phyloP scores from a whole-genome alignment of 2,888 invertebrate genomes.

The Cheilosia vernalis region DNA sequence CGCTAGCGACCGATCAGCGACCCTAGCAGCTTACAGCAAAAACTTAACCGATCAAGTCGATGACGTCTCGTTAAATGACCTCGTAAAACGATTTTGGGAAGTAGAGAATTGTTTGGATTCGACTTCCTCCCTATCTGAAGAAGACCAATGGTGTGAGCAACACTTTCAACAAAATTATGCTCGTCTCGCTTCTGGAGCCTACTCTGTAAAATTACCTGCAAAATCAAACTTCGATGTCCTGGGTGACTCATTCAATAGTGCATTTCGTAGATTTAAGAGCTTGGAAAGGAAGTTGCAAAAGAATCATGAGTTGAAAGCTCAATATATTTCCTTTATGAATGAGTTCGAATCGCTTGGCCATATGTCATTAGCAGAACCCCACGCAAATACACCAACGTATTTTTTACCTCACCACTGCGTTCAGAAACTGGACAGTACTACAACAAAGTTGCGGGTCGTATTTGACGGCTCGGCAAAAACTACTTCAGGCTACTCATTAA shows the following conservation, averaged over 20 bases:
- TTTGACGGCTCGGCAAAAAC: too few relatives aligned
- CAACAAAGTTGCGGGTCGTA: constrained; percentile 26
- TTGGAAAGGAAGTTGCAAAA: constrained; percentile 57
- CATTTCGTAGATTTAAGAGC: constrained; percentile 56
- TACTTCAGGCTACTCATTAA: constrained; percentile 29
- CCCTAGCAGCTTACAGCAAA: constrained; percentile 30
- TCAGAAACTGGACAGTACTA: constrained; percentile 38
- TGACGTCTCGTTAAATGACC: constrained; percentile 10
- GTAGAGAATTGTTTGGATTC: constrained; percentile 42
- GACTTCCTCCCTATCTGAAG: neutral
- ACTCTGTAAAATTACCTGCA: constrained; percentile 53
- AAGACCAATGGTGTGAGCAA: constrained; percentile 65
- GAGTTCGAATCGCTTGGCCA: constrained; percentile 38
- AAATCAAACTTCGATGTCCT: constrained; percentile 20
- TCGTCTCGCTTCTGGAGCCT: constrained; percentile 50
- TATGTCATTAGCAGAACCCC: constrained; percentile 51
- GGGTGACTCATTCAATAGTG: constrained; percentile 48
- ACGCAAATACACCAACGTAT: constrained; percentile 23
- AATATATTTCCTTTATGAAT: constrained; percentile 44
- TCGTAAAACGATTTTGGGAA: constrained; percentile 62
- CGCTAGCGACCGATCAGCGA: neutral
- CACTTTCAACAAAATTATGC: constrained; percentile 48
- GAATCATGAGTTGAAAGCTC: constrained; percentile 23
- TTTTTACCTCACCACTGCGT: constrained; percentile 58
- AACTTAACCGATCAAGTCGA: constrained; percentile 11